Conservation (phyloP, 2,797 vertebrate species). For the Botia kubotai region DNA sequence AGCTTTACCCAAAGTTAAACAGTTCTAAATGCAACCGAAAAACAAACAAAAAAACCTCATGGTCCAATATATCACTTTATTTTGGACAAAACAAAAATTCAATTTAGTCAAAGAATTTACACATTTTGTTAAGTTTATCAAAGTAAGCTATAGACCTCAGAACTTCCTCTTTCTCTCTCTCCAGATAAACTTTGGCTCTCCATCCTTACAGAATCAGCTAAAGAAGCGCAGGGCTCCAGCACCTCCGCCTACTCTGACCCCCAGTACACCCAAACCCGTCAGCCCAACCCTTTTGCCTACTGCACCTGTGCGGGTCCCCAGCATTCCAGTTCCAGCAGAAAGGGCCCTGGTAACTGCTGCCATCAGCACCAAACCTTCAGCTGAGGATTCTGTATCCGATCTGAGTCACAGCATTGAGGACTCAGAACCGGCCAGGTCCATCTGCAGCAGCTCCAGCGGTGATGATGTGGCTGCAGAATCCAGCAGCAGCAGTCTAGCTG, state of each 20-base stretch:
- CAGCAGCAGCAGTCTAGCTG: slow-evolving; percentile 57
- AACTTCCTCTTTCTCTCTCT: slow-evolving; percentile 43
- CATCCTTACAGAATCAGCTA: slow-evolving; percentile 79
- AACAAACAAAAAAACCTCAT: too few relatives aligned
- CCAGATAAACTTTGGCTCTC: slow-evolving; percentile 79
- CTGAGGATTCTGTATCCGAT: slow-evolving; percentile 76
- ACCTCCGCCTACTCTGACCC: slow-evolving; percentile 78
- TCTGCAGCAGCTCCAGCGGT: slow-evolving; percentile 63
- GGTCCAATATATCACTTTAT: too few relatives aligned
- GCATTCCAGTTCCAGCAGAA: slow-evolving; percentile 72
- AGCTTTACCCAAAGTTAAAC: too few relatives aligned
- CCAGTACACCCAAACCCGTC: slow-evolving; percentile 61
- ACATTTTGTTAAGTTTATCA: not conserved
- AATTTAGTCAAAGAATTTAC: not conserved
- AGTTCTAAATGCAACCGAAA: too few relatives aligned
- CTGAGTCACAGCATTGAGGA: slow-evolving; percentile 75
- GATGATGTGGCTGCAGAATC: slow-evolving; percentile 47
- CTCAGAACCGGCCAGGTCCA: slow-evolving; percentile 68
- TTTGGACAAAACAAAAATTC: not conserved
- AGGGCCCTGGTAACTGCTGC: slow-evolving; percentile 50
- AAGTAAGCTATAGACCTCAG: not conserved
- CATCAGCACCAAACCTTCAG: slow-evolving; percentile 27
- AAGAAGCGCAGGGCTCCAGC: slow-evolving; percentile 91
- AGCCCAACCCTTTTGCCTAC: slow-evolving; percentile 55
- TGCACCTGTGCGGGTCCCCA: slow-evolving; percentile 67